Base-by-base conservation (phyloP, 30 jellyfish, hydroid and myxozoan genomes). In the Aurelia aurita region DNA sequence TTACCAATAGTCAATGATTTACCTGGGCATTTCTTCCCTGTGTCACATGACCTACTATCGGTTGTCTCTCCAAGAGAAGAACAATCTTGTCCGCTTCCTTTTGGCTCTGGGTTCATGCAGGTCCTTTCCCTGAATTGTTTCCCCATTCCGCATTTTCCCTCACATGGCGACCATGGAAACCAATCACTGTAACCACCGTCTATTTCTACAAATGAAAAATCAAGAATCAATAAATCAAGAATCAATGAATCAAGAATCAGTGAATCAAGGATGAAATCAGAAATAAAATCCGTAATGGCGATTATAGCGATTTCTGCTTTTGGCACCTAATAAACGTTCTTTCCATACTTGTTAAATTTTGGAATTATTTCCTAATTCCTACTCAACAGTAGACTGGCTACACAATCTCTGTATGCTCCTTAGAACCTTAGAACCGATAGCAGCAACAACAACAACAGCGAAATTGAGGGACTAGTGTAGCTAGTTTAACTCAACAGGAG, bases 11-110 rank as follows among this genome's bases (percentile, higher is more conserved):
- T 39, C 51, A 39, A 0, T 39, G 13, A 1, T 39, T 39, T 39
- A 80, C 82, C 82, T 47, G 83, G 90, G 31, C 83, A 80, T 73
- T 64, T 57, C 28, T 64, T 65, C 1, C 83, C 83, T 43, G 83
- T 51, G 58, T 77, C 88, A 60, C 88, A 77, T 43, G 35, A 35
- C 31, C 31, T 72, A 1, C 20, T 32, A 19, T 77, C 79, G 7
- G 88, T 77, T 77, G 53, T 58, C 16, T 45, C 35, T 39, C 88
- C 88, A 20, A 77, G 66, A 8, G 26, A 20, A 7, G 84, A 11
- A 23, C 84, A 71, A 51, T 25, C 69, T 19, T 51, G 44, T 71
- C 84, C 84, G 12, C 12, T 25, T 71, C 84, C 84, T 14, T 16
- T 15, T 58, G 87, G 87, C 22, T 19, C 32, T 2, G 87, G 87